Base-by-base conservation (phyloP, 2,888 invertebrate species). In the Cheilosia urbana region DNA sequence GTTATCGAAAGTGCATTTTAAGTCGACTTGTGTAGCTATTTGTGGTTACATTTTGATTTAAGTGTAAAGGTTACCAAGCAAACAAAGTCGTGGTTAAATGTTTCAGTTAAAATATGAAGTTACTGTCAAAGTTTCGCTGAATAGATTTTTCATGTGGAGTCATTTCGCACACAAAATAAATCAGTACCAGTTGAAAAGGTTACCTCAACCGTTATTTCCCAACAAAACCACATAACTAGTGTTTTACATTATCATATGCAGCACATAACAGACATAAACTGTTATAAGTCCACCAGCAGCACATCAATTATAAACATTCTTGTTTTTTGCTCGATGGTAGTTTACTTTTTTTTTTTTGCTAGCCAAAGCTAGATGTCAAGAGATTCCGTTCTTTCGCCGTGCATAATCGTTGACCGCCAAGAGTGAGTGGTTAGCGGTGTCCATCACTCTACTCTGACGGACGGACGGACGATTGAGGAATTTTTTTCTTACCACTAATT, bases 371-470 rank as follows among this genome's bases (percentile, higher is more conserved):
- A 73, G 78, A 84, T 84, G 84, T 79, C 75, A 79, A 71, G 53
- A 84, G 58, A 84, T 75, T 79, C 84, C 79, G 69, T 84, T 84
- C 51, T 69, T 71, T 84, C 47, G 63, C 57, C 79, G 45, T 71
- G 75, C 68, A 79, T 79, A 79, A 84, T 73, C 47, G 30, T 40
- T 58, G 45, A 24, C 47, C 42, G 51, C 37, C 66, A 72, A 68
- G 42, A 19, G 51, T 51, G 21, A 45, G 42, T 49, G 34, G 30
- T 42, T 11, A 21, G 11, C 21, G 24, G 24, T 62, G 62, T 62
- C 45, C 42, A 45, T 62, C 58, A 51, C 42, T 27, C 37, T 5
- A 1, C 4, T 34, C 15, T 62, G 19, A 24, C 53, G 15, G 58
- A 58, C 69, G 66, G 69, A 73, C 78, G 68, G 79, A 47, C 69